Evolutionary conservation across 2,888 invertebrate genomes (phyloP).

Genomic region (Mimumesa dahlbomi): DNA sequence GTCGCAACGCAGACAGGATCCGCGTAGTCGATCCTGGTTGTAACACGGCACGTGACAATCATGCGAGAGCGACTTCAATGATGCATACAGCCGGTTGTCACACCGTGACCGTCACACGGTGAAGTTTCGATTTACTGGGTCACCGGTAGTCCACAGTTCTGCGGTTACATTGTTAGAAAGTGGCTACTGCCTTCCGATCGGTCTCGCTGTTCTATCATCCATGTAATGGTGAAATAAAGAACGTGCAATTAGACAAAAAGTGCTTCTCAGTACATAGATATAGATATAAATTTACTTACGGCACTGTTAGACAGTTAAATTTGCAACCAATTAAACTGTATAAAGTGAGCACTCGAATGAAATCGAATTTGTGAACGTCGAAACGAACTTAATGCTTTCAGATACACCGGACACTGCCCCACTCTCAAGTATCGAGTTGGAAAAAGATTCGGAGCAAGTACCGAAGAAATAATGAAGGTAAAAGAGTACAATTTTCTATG

Average conservation of each 20-base stretch:
- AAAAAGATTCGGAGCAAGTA: conserved; percentile 87
- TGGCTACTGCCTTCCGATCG: conserved; percentile 9
- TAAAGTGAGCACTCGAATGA: too few species aligned
- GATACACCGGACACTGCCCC: conserved; percentile 88
- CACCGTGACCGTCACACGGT: conserved; percentile 63
- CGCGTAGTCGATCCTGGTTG: conserved; percentile 11
- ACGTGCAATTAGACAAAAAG: too few species aligned
- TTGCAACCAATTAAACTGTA: too few species aligned
- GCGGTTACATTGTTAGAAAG: conserved; percentile 42
- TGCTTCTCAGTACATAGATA: too few species aligned
- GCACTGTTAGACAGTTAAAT: too few species aligned
- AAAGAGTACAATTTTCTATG: conserved; percentile 22
- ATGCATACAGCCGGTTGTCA: conserved; percentile 43
- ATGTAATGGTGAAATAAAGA: too few species aligned
- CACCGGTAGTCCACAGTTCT: conserved; percentile 56
- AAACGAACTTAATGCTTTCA: conserved; percentile 73
- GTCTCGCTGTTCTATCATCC: conserved; percentile 5
- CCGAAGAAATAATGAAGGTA: conserved; percentile 85
- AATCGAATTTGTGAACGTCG: too few species aligned
- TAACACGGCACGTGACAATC: conserved; percentile 19
- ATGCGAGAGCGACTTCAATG: conserved; percentile 44
- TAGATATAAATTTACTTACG: too few species aligned
- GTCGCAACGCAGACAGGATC: conserved; percentile 27
- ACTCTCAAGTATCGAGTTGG: conserved; percentile 87
- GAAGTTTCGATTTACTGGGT: conserved; percentile 61